These are phyloP conservation scores for Lasioglossum albipes DNA, from an alignment of 1,140 invertebrate genomes.

Conservation along the genomic window DNA sequence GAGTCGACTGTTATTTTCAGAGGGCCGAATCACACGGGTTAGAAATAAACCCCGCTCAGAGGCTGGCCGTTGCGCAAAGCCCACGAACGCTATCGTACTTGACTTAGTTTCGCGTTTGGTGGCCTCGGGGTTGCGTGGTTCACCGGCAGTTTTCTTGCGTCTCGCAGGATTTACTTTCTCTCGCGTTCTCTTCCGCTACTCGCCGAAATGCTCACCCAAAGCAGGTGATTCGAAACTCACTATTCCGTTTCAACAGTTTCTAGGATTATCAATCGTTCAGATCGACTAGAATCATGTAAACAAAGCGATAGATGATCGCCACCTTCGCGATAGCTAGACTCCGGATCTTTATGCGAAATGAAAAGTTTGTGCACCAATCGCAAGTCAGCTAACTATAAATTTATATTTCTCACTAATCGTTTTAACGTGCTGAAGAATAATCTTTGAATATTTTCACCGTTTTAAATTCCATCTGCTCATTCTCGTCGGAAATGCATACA, in stretches of 20 bases:
- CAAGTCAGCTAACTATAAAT: no score
- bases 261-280: neutral
- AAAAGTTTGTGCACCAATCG: no score
- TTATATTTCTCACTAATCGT: no score
- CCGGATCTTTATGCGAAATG: no score
- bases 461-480: no score
- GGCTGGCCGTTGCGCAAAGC: conserved; percentile 65
- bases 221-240: conserved; percentile 43
- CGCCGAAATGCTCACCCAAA: conserved; percentile 59
- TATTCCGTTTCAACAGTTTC: neutral
- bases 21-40: conserved; percentile 68
- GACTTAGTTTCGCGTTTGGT: conserved; percentile 70
- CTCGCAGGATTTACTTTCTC: neutral
- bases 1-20: conserved; percentile 70
- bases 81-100: conserved; percentile 64
- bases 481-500: no score
- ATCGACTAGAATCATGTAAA: neutral
- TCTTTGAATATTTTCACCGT: no score
- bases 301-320: no score
- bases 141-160: conserved; percentile 28
- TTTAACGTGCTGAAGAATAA: no score
- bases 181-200: conserved; percentile 1
- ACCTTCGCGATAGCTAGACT: no score
- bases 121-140: conserved; percentile 50
- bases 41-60: conserved; percentile 69